Conservation (phyloP, 2,888 invertebrate species). For the Caenorhabditis imperialis region DNA sequence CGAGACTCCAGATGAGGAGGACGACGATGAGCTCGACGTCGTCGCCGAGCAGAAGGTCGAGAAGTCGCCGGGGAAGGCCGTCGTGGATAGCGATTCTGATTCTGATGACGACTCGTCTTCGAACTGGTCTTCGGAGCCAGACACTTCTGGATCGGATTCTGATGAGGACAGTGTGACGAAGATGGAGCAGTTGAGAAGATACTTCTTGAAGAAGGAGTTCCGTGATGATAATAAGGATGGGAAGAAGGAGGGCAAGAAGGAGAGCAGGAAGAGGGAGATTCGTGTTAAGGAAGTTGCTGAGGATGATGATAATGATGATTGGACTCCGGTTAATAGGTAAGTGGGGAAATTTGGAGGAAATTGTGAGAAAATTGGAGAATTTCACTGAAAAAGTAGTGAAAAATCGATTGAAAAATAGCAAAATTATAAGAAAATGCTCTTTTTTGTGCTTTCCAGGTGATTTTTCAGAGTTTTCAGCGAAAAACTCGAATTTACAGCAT, state of each 20-base stretch:
- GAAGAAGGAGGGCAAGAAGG: no score
- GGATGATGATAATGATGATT: conserved; percentile 73
- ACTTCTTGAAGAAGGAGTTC: conserved; percentile 77
- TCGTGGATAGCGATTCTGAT: conserved; percentile 23
- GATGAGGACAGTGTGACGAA: conserved; percentile 74
- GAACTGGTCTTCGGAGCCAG: conserved; percentile 55
- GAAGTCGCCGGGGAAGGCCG: conserved; percentile 24
- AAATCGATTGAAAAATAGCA: no score
- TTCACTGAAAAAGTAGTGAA: no score
- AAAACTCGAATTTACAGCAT: no score
- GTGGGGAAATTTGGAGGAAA: no score
- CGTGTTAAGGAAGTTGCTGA: conserved; percentile 47
- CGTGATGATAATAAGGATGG: conserved; percentile 58
- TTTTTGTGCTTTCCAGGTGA: no score
- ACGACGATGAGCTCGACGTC: conserved; percentile 33
- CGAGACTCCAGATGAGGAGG: conserved; percentile 72
- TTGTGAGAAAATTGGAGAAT: no score
- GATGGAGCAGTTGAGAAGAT: conserved; percentile 77
- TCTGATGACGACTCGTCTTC: conserved; percentile 50
- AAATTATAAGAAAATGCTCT: no score
- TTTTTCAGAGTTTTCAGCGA: no score
- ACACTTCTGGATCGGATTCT: conserved; percentile 61
- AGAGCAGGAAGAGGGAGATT: conserved; percentile 68
- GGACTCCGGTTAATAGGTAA: conserved; percentile 71
- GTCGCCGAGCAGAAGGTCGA: conserved; percentile 19